These are phyloP conservation scores for Rhinolophus ferrumequinum DNA, from an alignment of 2,113 vertebrate genomes.

Conservation along the genomic window DNA sequence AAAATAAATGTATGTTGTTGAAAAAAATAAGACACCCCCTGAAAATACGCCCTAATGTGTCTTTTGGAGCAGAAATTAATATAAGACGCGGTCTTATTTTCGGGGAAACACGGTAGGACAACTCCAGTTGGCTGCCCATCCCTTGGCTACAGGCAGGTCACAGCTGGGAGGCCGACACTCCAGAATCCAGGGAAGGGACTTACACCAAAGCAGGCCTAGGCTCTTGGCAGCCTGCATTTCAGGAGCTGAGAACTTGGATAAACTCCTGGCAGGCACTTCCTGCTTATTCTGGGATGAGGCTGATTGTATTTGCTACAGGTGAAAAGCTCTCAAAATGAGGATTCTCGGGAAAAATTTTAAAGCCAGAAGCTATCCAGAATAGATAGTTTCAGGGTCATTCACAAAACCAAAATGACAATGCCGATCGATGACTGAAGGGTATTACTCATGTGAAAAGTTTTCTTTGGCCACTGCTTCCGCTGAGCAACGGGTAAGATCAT, in stretches of 20 bases:
- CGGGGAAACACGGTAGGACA: background rate
- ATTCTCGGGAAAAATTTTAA: background rate
- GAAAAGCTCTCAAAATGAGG: background rate
- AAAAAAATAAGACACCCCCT: no score
- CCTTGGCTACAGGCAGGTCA: background rate
- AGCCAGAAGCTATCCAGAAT: background rate
- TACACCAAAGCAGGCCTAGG: background rate
- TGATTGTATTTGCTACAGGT: fast-evolving
- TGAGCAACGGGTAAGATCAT: fast-evolving
- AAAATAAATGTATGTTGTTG: no score
- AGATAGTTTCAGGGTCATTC: background rate
- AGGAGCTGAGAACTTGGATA: background rate
- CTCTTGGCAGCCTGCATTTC: background rate
- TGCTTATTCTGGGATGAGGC: background rate
- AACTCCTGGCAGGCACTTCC: background rate
- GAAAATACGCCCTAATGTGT: no score
- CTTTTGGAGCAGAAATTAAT: no score
- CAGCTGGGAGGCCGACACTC: background rate
- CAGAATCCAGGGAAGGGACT: background rate
- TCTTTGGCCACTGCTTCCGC: background rate
- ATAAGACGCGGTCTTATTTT: no score
- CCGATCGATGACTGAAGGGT: background rate
- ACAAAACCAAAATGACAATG: background rate
- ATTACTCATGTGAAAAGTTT: background rate
- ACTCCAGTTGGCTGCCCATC: background rate